phyloP scores from a whole-genome alignment of 2,888 invertebrate species.

The Ceramica pisi region DNA sequence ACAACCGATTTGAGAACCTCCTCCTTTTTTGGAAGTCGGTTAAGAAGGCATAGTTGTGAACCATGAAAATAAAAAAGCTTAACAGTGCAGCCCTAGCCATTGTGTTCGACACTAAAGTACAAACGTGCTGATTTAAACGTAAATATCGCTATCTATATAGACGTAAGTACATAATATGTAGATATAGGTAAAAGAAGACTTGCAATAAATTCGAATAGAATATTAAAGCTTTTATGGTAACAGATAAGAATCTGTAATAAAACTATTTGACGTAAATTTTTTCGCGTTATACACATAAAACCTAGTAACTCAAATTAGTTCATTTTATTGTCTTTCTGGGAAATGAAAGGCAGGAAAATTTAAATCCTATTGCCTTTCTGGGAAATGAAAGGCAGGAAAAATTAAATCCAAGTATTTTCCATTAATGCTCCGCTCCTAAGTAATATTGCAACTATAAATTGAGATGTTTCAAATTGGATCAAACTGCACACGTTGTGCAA shows the following conservation, averaged over 20 bases:
- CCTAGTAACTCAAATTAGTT: background rate
- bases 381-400: background rate
- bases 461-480: too few relatives aligned
- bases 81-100: background rate
- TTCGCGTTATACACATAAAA: conserved; percentile 11
- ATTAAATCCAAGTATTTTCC: background rate
- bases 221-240: background rate
- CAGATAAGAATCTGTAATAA: background rate
- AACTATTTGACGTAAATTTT: conserved; percentile 1
- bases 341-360: background rate
- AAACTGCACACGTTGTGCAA: too few relatives aligned
- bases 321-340: conserved; percentile 9
- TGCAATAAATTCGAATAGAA: background rate
- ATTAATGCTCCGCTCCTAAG: too few relatives aligned
- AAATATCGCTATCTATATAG: background rate
- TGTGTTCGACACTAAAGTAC: background rate
- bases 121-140: background rate
- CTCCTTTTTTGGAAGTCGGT: too few relatives aligned
- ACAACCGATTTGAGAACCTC: too few relatives aligned
- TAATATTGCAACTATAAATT: too few relatives aligned
- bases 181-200: background rate
- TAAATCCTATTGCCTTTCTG: background rate
- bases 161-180: background rate
- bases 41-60: too few relatives aligned
- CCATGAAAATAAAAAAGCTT: too few relatives aligned